Conservation (phyloP, 2,888 invertebrate genomes). For the Brachyptera putata region DNA sequence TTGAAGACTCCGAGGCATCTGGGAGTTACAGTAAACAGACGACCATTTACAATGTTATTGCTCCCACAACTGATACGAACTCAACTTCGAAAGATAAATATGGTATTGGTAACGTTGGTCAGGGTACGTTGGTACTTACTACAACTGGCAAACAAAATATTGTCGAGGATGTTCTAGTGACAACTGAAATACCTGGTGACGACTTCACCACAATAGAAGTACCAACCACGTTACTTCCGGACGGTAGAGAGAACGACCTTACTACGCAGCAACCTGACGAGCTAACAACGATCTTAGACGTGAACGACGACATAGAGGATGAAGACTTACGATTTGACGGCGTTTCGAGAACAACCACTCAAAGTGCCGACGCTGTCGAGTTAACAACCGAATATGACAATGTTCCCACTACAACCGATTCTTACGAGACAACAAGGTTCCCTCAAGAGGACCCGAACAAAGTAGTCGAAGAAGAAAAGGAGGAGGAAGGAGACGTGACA, state of each 20-base stretch:
- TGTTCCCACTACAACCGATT: neutral
- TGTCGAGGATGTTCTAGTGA: neutral
- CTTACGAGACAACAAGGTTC: neutral
- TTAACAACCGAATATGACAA: neutral
- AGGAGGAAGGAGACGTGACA: neutral
- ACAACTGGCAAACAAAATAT: no score
- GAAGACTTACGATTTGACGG: neutral
- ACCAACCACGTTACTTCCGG: constrained; percentile 6
- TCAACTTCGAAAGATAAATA: constrained; percentile 19
- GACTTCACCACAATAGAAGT: constrained; percentile 3
- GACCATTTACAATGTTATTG: constrained; percentile 3
- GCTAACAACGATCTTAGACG: neutral
- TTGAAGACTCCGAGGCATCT: constrained; percentile 17
- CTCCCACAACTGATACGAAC: constrained; percentile 1
- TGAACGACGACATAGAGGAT: neutral
- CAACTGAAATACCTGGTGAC: neutral
- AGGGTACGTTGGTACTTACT: no score
- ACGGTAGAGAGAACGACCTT: neutral
- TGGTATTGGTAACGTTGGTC: neutral
- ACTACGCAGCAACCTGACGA: neutral
- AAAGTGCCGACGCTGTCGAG: neutral
- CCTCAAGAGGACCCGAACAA: neutral
- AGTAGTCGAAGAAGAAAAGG: neutral
- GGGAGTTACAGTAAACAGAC: constrained; percentile 6
- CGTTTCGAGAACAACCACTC: neutral